These are phyloP conservation scores for Sebastes schlegelii DNA, from an alignment of 2,113 vertebrate species.

Conservation along the genomic window DNA sequence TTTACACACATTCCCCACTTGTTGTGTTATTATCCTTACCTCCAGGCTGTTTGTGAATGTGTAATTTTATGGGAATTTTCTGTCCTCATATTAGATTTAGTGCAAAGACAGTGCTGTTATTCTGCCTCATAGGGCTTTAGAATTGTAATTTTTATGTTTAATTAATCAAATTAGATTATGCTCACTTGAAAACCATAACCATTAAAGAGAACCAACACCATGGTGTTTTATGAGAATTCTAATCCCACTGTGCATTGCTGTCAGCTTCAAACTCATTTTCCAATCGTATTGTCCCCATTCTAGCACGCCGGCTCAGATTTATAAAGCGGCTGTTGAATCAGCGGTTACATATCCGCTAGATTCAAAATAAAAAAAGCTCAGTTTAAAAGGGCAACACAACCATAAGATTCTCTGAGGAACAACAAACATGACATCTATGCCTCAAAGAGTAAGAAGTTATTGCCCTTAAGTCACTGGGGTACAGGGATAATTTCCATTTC, in stretches of 20 bases:
- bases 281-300: slow-evolving; percentile 34
- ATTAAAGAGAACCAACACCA: slow-evolving; percentile 39
- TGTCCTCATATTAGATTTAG: neutral
- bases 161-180: slow-evolving; percentile 61
- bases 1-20: slow-evolving; percentile 25
- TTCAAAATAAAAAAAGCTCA: slow-evolving; percentile 48
- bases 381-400: slow-evolving; percentile 59
- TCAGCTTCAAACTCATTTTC: slow-evolving; percentile 53
- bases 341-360: slow-evolving; percentile 28
- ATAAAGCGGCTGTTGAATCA: slow-evolving; percentile 26
- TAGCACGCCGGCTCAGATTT: slow-evolving; percentile 45
- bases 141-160: slow-evolving; percentile 48
- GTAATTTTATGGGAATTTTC: slow-evolving; percentile 37
- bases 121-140: slow-evolving; percentile 18
- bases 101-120: slow-evolving; percentile 13
- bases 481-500: slow-evolving; percentile 76
- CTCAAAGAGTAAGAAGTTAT: slow-evolving; percentile 69
- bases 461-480: slow-evolving; percentile 59
- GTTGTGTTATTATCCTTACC: slow-evolving; percentile 40
- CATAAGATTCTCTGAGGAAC: slow-evolving; percentile 66
- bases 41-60: slow-evolving; percentile 44
- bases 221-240: slow-evolving; percentile 39
- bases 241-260: slow-evolving; percentile 50
- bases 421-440: slow-evolving; percentile 64
- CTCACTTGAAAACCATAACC: slow-evolving; percentile 52